phyloP scores from a whole-genome alignment of 64 coral and sea anemone species.

The Montipora cactus region DNA sequence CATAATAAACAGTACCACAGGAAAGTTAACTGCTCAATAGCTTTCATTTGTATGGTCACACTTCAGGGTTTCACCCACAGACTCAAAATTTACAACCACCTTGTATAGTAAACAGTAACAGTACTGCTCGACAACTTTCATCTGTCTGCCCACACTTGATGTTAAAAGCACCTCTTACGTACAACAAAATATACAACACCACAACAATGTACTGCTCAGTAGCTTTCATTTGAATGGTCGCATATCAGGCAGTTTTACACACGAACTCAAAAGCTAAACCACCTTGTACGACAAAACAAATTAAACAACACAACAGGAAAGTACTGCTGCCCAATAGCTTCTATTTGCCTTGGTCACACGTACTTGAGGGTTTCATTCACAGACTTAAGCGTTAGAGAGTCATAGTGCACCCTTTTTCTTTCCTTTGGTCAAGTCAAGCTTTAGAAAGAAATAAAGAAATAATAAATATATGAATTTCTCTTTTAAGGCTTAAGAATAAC shows the following conservation, averaged over 20 bases:
- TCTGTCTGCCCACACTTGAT: neutral
- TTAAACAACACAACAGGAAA: neutral
- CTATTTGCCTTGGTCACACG: neutral
- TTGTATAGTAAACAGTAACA: neutral
- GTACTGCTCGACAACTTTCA: neutral
- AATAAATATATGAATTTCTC: neutral
- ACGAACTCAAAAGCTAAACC: neutral
- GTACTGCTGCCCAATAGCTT: neutral
- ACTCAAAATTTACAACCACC: neutral
- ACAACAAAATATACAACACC: neutral
- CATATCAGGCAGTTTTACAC: neutral
- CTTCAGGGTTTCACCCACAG: neutral
- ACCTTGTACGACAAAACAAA: neutral
- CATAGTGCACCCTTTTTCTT: neutral
- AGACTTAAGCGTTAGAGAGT: neutral
- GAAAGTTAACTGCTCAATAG: neutral
- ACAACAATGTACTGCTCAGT: neutral
- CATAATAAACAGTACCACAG: neutral
- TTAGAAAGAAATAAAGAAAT: neutral
- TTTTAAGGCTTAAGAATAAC: constrained; percentile 42
- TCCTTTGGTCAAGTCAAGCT: neutral
- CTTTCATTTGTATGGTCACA: neutral
- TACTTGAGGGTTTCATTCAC: neutral
- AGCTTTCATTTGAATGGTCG: neutral
- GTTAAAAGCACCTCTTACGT: neutral